Base-by-base conservation (phyloP, 2,797 vertebrate species). In the Lepilemur septentrionalis region DNA sequence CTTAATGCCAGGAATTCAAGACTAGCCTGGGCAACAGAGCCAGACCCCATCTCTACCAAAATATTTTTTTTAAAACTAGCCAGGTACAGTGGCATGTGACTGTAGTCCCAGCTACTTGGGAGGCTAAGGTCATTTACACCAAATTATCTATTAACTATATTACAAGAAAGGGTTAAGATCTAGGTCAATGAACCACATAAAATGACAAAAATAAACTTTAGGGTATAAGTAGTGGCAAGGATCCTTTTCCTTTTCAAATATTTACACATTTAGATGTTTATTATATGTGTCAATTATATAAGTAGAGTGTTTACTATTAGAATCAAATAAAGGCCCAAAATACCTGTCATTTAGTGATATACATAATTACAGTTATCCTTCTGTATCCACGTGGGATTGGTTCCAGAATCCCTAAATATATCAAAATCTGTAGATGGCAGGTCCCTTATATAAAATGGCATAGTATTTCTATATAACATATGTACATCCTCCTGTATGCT, bases 241-340 rank as follows among this genome's bases (percentile, higher is more conserved):
- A 52, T 61, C 55, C 48, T 23, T 86, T 78, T 32, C 41, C 70
- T 73, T 46, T 25, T 67, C 41, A 79, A 92, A 93, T 17, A 80
- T 57, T 72, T 90, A 90, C 28, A 48, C 1, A 63, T 63, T 63
- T 63, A 46, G 18, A 55, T 55, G 18, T 55, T 55, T 17, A 50
- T 15, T 91, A 32, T 4, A 11, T 46, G 7, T 75, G 50, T 94
- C 46, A 96, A 79, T 63, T 88, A 94, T 4, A 10, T 73, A 63
- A 38, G 41, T 20, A 55, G 52, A 55, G 5, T 46, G 22, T 65
- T 95, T 95, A 93, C 18, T 89, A 61, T 78, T 75, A 89, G 59
- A 80, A 80, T 91, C 35, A 91, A 94, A 70, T 89, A 72, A 93
- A 91, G 46, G 46, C 87, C 17, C 13, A 61, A 92, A 96, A 72